These are phyloP conservation scores for Flexamia atlantica DNA, from an alignment of 2,888 invertebrate species.

Conservation along the genomic window DNA sequence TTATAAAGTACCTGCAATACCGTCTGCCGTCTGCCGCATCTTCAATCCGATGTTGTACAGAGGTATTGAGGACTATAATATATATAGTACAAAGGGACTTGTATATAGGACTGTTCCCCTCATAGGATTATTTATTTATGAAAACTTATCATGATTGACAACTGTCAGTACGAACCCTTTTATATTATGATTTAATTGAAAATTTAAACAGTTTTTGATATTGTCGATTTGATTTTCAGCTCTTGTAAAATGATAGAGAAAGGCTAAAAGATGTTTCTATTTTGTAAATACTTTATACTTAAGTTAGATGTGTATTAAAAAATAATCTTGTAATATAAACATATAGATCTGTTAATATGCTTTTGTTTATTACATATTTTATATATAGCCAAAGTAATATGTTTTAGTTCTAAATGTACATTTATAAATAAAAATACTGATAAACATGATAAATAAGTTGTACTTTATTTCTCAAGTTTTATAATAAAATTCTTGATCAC, in stretches of 20 bases:
- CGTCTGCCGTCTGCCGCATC: no score
- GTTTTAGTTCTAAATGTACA: conserved; percentile 25
- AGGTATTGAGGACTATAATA: no score
- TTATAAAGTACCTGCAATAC: no score
- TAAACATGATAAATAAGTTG: background rate
- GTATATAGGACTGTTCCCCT: no score
- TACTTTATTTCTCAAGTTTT: background rate
- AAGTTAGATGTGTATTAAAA: background rate
- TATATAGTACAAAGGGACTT: no score
- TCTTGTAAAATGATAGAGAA: no score
- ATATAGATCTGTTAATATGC: background rate
- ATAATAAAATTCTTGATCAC: background rate
- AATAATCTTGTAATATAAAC: background rate
- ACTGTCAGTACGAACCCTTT: no score
- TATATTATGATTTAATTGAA: no score
- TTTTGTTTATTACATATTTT: conserved; percentile 8
- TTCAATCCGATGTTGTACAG: background rate
- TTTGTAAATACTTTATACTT: background rate
- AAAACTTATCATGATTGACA: no score
- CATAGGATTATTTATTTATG: no score
- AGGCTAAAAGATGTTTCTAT: background rate
- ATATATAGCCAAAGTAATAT: conserved; percentile 32
- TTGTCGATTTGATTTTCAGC: no score
- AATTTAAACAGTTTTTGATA: no score
- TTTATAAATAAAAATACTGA: conserved; percentile 10